These are phyloP conservation scores for Seriola rivoliana DNA, from an alignment of 2,113 vertebrate species.

Conservation along the genomic window DNA sequence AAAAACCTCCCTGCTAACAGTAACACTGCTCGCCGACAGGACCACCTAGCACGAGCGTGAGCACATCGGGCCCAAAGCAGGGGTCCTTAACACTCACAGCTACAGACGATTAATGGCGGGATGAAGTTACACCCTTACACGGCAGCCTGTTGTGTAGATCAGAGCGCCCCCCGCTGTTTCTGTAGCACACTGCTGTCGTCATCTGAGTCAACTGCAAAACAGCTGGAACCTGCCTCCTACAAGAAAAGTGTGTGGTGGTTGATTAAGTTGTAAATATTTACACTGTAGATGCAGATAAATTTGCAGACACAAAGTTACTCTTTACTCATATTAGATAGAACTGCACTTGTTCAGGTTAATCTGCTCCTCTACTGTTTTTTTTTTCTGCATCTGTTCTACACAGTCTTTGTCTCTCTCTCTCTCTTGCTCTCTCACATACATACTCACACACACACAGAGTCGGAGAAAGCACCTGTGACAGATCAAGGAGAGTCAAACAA, in stretches of 20 bases:
- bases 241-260: slow-evolving; percentile 14
- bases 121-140: slow-evolving; percentile 62
- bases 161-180: slow-evolving; percentile 65
- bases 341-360: background rate
- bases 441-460: slow-evolving; percentile 13
- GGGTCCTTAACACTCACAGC: slow-evolving; percentile 61
- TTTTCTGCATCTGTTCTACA: background rate
- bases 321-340: slow-evolving; percentile 1
- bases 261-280: slow-evolving; percentile 24
- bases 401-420: background rate
- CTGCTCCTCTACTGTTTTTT: background rate
- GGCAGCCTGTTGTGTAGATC: slow-evolving; percentile 46
- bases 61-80: slow-evolving; percentile 52
- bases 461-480: slow-evolving; percentile 63
- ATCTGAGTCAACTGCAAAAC: slow-evolving; percentile 33
- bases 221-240: slow-evolving; percentile 32
- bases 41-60: slow-evolving; percentile 78
- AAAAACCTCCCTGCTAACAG: slow-evolving; percentile 50
- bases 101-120: slow-evolving; percentile 77
- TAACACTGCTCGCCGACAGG: slow-evolving; percentile 63
- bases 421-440: background rate
- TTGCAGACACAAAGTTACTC: background rate
- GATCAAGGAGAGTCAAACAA: slow-evolving; percentile 70
- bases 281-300: background rate
- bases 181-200: slow-evolving; percentile 36